Conservation (phyloP, 92 coral and sea anemone genomes). For the Actinernus sp. region DNA sequence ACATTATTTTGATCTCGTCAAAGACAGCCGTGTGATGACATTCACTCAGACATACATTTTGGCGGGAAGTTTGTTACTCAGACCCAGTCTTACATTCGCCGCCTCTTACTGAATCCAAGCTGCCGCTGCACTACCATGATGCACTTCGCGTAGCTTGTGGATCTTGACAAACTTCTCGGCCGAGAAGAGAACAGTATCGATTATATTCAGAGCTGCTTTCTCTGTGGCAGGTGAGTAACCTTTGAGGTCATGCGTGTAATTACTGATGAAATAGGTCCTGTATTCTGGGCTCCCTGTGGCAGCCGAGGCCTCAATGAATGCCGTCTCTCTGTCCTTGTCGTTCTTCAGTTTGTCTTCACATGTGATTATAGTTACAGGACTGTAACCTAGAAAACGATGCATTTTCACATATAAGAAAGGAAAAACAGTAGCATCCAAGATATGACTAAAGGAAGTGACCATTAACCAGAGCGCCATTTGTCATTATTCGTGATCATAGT, state of each 20-base stretch:
- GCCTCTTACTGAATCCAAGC: too few species aligned
- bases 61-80: too few species aligned
- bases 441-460: too few species aligned
- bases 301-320: conserved; percentile 63
- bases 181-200: conserved; percentile 68
- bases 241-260: conserved; percentile 49
- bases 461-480: too few species aligned
- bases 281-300: conserved; percentile 79
- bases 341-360: conserved; percentile 66
- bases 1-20: too few species aligned
- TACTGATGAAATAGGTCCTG: conserved; percentile 77
- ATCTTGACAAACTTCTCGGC: conserved; percentile 77
- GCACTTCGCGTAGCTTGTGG: conserved; percentile 60
- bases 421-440: too few species aligned
- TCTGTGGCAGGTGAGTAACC: conserved; percentile 38
- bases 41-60: too few species aligned
- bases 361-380: conserved; percentile 86
- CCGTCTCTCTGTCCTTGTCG: conserved; percentile 50
- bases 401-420: too few species aligned
- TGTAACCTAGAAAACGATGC: too few species aligned
- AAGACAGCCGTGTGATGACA: too few species aligned
- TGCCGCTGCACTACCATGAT: not conserved
- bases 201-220: conserved; percentile 59
- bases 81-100: too few species aligned
- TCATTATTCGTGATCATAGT: too few species aligned